phyloP scores from a whole-genome alignment of 2,888 invertebrate species.

The Coelopa pilipes region DNA sequence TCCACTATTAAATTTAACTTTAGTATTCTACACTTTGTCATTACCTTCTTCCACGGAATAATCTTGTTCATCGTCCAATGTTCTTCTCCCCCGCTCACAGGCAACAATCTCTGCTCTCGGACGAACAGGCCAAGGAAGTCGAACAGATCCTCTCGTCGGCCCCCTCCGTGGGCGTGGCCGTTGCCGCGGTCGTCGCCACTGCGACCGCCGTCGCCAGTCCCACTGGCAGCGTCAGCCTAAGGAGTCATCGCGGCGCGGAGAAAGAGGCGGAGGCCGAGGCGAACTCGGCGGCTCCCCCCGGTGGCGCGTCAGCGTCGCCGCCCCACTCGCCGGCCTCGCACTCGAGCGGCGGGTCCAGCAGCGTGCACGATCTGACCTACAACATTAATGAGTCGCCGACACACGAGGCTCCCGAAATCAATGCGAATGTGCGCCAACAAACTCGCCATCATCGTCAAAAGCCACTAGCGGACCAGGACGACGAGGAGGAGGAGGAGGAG shows the following conservation, averaged over 20 bases:
- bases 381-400: constrained; percentile 34
- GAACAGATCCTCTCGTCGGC: constrained; percentile 79
- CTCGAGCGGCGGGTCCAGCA: constrained; percentile 24
- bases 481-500: constrained; percentile 37
- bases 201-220: constrained; percentile 57
- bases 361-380: constrained; percentile 30
- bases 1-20: too few species aligned
- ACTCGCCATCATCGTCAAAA: background rate
- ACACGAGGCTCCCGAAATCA: constrained; percentile 21
- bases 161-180: constrained; percentile 58
- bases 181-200: constrained; percentile 61
- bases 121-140: constrained; percentile 91
- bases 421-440: constrained; percentile 33
- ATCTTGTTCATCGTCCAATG: background rate
- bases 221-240: constrained; percentile 54
- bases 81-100: constrained; percentile 64
- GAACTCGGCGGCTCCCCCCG: constrained; percentile 27
- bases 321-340: constrained; percentile 30
- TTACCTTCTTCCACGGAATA: too few species aligned
- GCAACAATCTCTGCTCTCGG: constrained; percentile 84
- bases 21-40: too few species aligned
- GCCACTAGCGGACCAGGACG: constrained; percentile 35
- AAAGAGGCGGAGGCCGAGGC: constrained; percentile 37
- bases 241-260: constrained; percentile 24
- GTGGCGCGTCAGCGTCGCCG: background rate